A percentile compares a stretch with the other conserved stretches of the same genome.
Conservation (phyloP, 2,888 invertebrate genomes). For the Perizoma flavofasciatum region DNA sequence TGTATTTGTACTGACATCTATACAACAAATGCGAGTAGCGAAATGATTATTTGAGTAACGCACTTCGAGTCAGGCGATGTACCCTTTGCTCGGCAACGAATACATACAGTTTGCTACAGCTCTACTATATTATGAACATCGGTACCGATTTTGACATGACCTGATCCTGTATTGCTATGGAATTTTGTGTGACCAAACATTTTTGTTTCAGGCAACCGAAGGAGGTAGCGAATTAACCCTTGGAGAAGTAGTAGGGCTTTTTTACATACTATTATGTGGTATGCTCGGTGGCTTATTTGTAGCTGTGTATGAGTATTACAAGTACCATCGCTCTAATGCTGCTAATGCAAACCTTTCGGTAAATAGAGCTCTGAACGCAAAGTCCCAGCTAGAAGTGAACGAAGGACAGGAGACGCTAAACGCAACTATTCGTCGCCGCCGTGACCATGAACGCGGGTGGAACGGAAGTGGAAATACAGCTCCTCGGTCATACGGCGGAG, state of each 20-base stretch:
- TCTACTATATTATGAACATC: too few relatives aligned
- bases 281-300: conserved; percentile 94
- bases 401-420: conserved; percentile 11
- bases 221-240: conserved; percentile 92
- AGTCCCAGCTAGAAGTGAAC: conserved; percentile 73
- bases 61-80: too few relatives aligned
- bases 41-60: too few relatives aligned
- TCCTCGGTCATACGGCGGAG: conserved; percentile 74
- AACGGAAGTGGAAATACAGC: conserved; percentile 11
- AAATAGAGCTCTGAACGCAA: conserved; percentile 92
- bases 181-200: not conserved
- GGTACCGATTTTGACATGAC: too few relatives aligned
- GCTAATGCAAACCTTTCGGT: conserved; percentile 91
- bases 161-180: too few relatives aligned
- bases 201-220: conserved; percentile 48
- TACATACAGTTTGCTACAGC: too few relatives aligned
- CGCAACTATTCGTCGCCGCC: conserved; percentile 45
- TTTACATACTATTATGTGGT: conserved; percentile 98
- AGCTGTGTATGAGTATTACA: conserved; percentile 97
- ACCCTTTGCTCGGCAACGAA: too few relatives aligned
- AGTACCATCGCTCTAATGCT: conserved; percentile 91
- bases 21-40: too few relatives aligned
- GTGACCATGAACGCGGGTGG: conserved; percentile 59
- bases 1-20: too few relatives aligned
- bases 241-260: conserved; percentile 98